Conservation (phyloP, 2,113 vertebrate genomes). For the Pteruthius melanotis region DNA sequence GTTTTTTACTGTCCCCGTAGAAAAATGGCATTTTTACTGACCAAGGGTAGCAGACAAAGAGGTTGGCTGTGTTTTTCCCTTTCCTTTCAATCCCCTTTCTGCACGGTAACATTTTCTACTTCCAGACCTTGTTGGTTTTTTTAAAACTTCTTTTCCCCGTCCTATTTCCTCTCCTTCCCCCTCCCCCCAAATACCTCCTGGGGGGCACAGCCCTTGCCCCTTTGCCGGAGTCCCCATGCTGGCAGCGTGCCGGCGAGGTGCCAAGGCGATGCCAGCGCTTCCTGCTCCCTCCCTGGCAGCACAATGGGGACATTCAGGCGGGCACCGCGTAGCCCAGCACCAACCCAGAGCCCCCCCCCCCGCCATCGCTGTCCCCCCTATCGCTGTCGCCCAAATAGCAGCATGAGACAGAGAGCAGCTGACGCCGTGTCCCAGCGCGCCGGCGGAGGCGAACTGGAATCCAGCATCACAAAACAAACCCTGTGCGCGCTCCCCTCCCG, state of each 20-base stretch:
- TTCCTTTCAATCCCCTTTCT: constrained; percentile 14
- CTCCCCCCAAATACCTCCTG: no score
- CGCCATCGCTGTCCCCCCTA: not conserved
- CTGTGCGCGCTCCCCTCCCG: not conserved
- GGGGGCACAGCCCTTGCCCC: not conserved
- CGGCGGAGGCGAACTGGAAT: constrained; percentile 31
- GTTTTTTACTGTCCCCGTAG: not conserved
- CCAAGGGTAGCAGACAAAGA: not conserved
- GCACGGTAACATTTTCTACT: not conserved
- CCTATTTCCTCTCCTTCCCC: not conserved
- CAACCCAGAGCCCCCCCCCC: not conserved
- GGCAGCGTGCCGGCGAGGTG: not conserved
- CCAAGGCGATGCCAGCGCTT: not conserved
- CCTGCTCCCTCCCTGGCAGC: not conserved
- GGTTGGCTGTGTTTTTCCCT: not conserved
- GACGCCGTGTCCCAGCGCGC: not conserved
- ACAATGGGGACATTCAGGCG: constrained; percentile 35
- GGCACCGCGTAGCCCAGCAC: not conserved
- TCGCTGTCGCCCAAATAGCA: not conserved
- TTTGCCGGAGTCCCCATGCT: not conserved
- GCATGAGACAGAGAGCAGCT: not conserved
- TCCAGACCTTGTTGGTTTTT: not conserved
- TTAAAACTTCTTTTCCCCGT: no score
- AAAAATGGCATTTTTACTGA: not conserved
- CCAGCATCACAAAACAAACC: constrained; percentile 44